Conservation (phyloP, 2,113 vertebrate genomes). For the Macaca mulatta region DNA sequence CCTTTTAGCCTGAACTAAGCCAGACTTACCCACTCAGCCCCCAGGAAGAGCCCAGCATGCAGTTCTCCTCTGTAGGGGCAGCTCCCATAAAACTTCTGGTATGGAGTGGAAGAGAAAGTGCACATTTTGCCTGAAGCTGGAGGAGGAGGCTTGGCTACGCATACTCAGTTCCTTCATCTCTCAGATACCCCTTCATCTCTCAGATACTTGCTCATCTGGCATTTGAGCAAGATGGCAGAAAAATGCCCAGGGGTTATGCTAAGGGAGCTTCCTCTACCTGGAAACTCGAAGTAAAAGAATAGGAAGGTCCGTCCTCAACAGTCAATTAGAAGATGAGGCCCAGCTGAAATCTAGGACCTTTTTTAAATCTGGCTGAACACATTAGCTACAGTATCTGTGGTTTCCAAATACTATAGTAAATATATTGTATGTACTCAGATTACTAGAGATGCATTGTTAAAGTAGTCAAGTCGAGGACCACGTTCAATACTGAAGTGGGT, state of each 20-base stretch:
- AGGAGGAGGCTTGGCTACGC: neutral
- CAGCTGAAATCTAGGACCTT: neutral
- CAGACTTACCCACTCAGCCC: neutral
- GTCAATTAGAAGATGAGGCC: neutral
- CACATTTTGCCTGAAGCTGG: neutral
- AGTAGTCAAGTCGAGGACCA: neutral
- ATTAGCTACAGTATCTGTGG: neutral
- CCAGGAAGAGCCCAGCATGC: neutral
- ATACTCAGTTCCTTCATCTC: neutral
- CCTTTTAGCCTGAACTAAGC: neutral
- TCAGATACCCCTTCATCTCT: neutral
- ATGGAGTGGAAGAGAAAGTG: neutral
- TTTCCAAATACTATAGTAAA: neutral
- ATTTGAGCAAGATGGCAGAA: neutral
- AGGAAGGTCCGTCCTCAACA: neutral
- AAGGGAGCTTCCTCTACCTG: neutral
- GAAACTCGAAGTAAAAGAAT: neutral
- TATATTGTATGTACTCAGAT: neutral
- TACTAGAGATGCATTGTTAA: neutral
- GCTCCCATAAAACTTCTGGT: rapidly evolving
- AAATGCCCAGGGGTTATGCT: neutral
- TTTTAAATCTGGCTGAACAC: neutral
- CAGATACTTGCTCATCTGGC: too few relatives aligned
- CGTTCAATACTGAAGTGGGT: neutral
- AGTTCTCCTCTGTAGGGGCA: neutral